Evolutionary conservation across 2,797 vertebrate genomes (phyloP).

Genomic region (Melanotaenia nigrans): DNA sequence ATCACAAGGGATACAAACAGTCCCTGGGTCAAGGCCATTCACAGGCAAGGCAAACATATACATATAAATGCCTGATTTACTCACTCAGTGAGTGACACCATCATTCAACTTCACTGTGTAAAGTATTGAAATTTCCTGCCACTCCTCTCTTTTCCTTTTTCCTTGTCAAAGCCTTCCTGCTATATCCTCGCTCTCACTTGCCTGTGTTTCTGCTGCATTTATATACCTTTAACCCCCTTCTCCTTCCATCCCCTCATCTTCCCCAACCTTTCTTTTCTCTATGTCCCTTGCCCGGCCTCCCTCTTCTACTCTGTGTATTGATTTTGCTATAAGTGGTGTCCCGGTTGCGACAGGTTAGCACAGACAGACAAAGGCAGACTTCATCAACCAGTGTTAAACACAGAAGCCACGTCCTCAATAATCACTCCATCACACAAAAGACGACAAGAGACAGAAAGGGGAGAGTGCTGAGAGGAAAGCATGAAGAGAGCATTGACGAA

Average conservation of each 20-base stretch:
- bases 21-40: slow-evolving; percentile 52
- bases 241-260: slow-evolving; percentile 28
- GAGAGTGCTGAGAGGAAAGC: slow-evolving; percentile 21
- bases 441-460: slow-evolving; percentile 48
- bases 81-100: slow-evolving; percentile 14
- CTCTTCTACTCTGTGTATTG: slow-evolving; percentile 78
- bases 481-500: slow-evolving; percentile 53
- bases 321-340: slow-evolving; percentile 87
- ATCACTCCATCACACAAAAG: slow-evolving; percentile 83
- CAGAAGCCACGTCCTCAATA: slow-evolving; percentile 82
- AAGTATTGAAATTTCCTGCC: slow-evolving; percentile 32
- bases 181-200: slow-evolving; percentile 19
- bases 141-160: slow-evolving; percentile 21
- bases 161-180: slow-evolving; percentile 35
- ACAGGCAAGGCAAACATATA: slow-evolving; percentile 52
- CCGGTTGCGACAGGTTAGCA: slow-evolving; percentile 85
- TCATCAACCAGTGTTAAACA: slow-evolving; percentile 86
- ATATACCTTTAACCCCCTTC: slow-evolving; percentile 27
- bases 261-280: slow-evolving; percentile 41
- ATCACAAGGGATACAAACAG: slow-evolving; percentile 37
- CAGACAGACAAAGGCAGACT: slow-evolving; percentile 85
- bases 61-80: slow-evolving; percentile 22
- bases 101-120: slow-evolving; percentile 8
- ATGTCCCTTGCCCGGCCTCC: slow-evolving; percentile 42
- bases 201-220: slow-evolving; percentile 46